Base-by-base conservation (phyloP, 23 tunicate species). In the Oikopleura dioica region DNA sequence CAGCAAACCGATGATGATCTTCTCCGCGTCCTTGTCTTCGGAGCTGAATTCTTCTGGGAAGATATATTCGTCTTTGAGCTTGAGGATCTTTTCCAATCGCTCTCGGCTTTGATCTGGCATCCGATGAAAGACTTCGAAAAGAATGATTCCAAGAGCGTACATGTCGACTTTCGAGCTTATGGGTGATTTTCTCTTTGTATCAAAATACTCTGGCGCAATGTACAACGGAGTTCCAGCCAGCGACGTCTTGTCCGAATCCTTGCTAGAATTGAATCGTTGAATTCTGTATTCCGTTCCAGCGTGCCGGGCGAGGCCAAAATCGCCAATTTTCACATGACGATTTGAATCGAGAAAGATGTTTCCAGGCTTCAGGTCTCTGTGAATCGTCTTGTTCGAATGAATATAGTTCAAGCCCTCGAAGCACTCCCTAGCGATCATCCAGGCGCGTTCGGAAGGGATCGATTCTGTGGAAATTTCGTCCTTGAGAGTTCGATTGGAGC, bases 401-500 rank as follows among this genome's bases (percentile, higher is more conserved):
- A 63, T 63, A 63, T 63, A 63, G 26, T 63, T 24, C 33, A 63
- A 63, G 4, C 72, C 72, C 26, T 63, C 72, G 2, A 63, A 28
- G 2, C 16, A 12, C 33, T 63, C 72, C 33, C 72, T 24, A 28
- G 26, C 16, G 4, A 63, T 2, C 16, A 28, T 21, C 72, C 72
- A 63, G 33, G 72, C 33, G 4, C 72, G 29, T 12, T 63, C 33
- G 16, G 72, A 2, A 28, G 30, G 33, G 16, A 63, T 24, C 26
- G 29, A 23, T 2, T 63, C 72, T 23, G 33, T 2, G 26, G 16
- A 63, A 28, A 63, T 63, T 63, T 63, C 72, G 26, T 63, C 72
- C 26, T 63, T 63, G 16, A 63, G 26, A 23, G 72, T 63, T 63
- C 72, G 72, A 63, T 63, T 63, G 4, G 72, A 63, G 72, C 72